phyloP scores from a whole-genome alignment of 2,888 invertebrate genomes.

The Hymenopus coronatus region DNA sequence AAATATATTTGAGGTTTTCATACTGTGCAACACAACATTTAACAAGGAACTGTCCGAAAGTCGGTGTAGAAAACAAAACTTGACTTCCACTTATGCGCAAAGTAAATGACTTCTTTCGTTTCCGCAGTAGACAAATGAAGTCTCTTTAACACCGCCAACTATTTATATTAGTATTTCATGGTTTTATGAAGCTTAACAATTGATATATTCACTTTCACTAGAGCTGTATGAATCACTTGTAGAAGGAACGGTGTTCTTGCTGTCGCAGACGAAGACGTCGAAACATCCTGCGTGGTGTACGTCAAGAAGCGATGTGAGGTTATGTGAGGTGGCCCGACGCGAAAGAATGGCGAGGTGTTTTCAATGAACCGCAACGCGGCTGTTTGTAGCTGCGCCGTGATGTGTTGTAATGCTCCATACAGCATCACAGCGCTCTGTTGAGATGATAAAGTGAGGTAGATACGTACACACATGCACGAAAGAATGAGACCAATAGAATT shows the following conservation, averaged over 20 bases:
- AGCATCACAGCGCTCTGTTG: neutral
- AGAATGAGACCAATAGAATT: slow-evolving; percentile 30
- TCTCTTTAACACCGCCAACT: too few species aligned
- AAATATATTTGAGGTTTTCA: too few species aligned
- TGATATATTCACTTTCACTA: neutral
- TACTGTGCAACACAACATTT: too few species aligned
- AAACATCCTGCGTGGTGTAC: neutral
- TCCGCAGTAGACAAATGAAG: too few species aligned
- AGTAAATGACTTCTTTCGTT: too few species aligned
- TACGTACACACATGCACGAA: slow-evolving; percentile 12
- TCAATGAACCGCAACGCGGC: neutral
- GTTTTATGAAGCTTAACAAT: neutral
- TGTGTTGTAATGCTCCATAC: neutral
- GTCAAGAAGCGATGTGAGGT: neutral
- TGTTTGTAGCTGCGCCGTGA: neutral
- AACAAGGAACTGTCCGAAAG: too few species aligned
- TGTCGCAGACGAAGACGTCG: neutral
- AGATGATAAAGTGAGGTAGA: slow-evolving; percentile 1
- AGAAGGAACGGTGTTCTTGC: neutral
- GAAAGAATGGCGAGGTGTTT: neutral
- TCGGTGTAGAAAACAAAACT: too few species aligned
- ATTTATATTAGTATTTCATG: too few species aligned
- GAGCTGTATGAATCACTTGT: neutral
- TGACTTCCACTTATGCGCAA: too few species aligned
- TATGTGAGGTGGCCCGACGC: neutral